Percentiles rank a stretch among this genome's conserved stretches.
These are phyloP conservation scores for Eleutherodactylus coqui DNA, from an alignment of 2,797 vertebrate genomes.

Conservation along the genomic window DNA sequence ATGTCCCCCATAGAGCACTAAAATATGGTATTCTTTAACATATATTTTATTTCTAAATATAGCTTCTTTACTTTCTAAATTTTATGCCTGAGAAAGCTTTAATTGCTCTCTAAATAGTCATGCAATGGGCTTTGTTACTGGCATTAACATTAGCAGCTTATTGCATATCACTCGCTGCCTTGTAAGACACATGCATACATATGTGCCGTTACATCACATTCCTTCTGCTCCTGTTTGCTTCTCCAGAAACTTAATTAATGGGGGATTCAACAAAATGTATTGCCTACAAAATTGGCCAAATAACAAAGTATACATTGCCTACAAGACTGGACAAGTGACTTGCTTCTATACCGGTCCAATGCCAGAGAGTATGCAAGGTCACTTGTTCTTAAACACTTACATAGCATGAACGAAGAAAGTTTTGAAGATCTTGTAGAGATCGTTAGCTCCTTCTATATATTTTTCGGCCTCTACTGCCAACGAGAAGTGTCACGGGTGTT, in stretches of 20 bases:
- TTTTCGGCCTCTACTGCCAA: too few species aligned
- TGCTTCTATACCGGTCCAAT: background rate
- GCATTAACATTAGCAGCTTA: background rate
- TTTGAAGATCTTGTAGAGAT: too few species aligned
- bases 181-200: background rate
- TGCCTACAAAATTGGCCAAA: background rate
- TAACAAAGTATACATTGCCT: background rate
- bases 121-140: background rate
- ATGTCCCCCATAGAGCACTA: slow-evolving; percentile 20
- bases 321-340: background rate
- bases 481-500: too few species aligned
- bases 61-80: slow-evolving; percentile 4
- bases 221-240: slow-evolving; percentile 15
- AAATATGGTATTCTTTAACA: slow-evolving; percentile 30
- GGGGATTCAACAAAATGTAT: background rate
- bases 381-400: too few species aligned
- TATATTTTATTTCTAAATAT: slow-evolving; percentile 26
- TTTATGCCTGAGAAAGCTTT: background rate
- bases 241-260: background rate
- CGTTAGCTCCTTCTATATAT: too few species aligned
- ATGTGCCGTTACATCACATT: background rate
- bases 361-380: too few species aligned
- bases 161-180: background rate
- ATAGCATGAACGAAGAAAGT: too few species aligned
- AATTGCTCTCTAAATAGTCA: slow-evolving; percentile 5